Evolutionary conservation across 2,113 vertebrate species (phyloP).

Genomic region (Camelus bactrianus): DNA sequence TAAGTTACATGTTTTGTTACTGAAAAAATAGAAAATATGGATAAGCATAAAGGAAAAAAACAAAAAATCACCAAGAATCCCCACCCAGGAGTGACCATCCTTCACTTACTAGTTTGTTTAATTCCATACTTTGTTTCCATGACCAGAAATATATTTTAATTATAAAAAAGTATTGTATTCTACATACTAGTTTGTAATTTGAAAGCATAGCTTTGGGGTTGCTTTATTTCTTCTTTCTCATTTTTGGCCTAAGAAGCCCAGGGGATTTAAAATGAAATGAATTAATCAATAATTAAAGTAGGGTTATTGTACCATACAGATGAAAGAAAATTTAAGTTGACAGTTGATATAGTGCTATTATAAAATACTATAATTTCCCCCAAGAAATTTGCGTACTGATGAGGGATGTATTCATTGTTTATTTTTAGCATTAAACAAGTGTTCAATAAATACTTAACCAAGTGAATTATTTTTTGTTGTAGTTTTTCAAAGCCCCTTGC

Average conservation of each 20-base stretch:
- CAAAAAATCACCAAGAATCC: background rate
- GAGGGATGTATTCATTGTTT: conserved; percentile 41
- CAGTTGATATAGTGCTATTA: conserved; percentile 52
- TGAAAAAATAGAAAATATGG: conserved; percentile 32
- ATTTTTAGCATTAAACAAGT: conserved; percentile 65
- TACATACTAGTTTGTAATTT: background rate
- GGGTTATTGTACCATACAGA: conserved; percentile 29
- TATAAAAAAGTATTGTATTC: background rate
- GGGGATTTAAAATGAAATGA: conserved; percentile 67
- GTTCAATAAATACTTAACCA: conserved; percentile 46
- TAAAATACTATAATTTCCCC: background rate
- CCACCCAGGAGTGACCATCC: background rate
- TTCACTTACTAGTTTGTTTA: background rate
- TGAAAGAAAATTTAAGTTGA: conserved; percentile 62
- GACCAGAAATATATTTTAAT: background rate
- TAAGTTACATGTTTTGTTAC: conserved; percentile 17
- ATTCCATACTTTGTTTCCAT: background rate
- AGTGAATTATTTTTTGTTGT: background rate
- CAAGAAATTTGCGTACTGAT: conserved; percentile 44
- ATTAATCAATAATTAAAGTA: conserved; percentile 66
- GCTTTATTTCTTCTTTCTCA: background rate
- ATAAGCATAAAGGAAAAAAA: background rate
- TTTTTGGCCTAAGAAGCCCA: conserved; percentile 48
- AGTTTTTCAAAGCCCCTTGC: background rate
- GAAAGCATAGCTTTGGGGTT: conserved; percentile 40